Evolutionary conservation across 2,888 invertebrate species (phyloP).

Genomic region (Cephus runcator): DNA sequence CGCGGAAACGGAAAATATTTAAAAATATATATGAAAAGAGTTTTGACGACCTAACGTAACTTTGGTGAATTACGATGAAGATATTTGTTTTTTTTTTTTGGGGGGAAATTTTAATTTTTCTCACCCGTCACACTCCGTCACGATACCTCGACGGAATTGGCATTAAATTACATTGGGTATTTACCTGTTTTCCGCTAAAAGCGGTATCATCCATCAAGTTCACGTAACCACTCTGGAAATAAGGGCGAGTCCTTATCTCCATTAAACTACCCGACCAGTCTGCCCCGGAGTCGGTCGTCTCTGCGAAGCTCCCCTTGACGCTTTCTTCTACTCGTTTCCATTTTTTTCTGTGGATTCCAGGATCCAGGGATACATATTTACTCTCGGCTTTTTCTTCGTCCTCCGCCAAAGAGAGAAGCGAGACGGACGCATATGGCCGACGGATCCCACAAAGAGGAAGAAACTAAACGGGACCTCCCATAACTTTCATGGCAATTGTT

Average conservation of each 20-base stretch:
- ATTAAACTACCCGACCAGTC: not conserved
- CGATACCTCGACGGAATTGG: not conserved
- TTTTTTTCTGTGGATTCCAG: not conserved
- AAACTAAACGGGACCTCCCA: not conserved
- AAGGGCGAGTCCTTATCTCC: not conserved
- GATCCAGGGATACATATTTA: not conserved
- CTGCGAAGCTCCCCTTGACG: not conserved
- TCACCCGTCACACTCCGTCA: not conserved
- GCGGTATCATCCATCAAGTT: not conserved
- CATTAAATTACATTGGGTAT: not conserved
- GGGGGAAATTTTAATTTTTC: not conserved
- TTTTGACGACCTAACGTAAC: rapidly evolving
- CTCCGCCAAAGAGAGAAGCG: too few species aligned
- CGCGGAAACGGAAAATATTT: rapidly evolving
- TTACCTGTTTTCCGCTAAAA: not conserved
- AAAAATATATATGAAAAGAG: not conserved
- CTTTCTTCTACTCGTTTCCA: not conserved
- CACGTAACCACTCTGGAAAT: not conserved
- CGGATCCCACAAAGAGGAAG: not conserved
- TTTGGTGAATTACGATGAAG: too few species aligned
- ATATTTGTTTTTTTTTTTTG: too few species aligned
- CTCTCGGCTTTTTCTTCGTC: not conserved
- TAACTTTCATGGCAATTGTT: not conserved
- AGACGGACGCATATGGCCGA: not conserved
- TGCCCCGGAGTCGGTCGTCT: not conserved